Base-by-base conservation (phyloP, 2,888 invertebrate genomes). In the Drosophila lacicola region DNA sequence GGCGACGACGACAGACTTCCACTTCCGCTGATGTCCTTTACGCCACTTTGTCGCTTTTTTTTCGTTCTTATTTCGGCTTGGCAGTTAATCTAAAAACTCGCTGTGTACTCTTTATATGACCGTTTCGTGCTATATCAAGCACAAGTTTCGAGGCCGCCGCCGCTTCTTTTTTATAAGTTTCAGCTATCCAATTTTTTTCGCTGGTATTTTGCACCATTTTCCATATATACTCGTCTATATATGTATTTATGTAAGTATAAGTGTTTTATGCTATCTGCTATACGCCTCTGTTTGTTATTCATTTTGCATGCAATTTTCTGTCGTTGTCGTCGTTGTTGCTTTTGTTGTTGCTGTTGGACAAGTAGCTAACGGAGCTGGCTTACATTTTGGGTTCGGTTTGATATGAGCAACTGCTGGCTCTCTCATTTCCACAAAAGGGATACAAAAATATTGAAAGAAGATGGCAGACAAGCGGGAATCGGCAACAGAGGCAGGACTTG, bases 11-110 rank as follows among this genome's bases (percentile, higher is more conserved):
- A 57, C 84, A 63, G 69, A 69, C 78, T 79, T 85, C 78, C 74
- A 78, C 86, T 82, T 88, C 83, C 77, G 80, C 54, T 69, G 51
- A 78, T 78, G 80, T 80, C 62, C 71, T 72, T 72, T 78, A 58
- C 63, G 78, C 70, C 75, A 72, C 73, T 87, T 81, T 56, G 60
- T 66, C 49, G 55, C 36, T 51, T 33, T 46, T 33, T 46, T 62
- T 46, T 60, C 60, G 36, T 70, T 42, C 45, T 39, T 37, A 61
- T 63, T 46, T 41, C 13, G 42, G 19, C 42, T 54, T 53, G 71
- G 77, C 86, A 85, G 86, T 86, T 85, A 86, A 88, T 85, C 86
- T 81, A 71, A 74, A 74, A 82, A 88, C 77, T 70, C 66, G 36
- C 74, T 64, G 42, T 68, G 39, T 55, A 47, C 50, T 60, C 60